phyloP scores from a whole-genome alignment of 2,113 vertebrate species.

The Xiphophorus couchianus region DNA sequence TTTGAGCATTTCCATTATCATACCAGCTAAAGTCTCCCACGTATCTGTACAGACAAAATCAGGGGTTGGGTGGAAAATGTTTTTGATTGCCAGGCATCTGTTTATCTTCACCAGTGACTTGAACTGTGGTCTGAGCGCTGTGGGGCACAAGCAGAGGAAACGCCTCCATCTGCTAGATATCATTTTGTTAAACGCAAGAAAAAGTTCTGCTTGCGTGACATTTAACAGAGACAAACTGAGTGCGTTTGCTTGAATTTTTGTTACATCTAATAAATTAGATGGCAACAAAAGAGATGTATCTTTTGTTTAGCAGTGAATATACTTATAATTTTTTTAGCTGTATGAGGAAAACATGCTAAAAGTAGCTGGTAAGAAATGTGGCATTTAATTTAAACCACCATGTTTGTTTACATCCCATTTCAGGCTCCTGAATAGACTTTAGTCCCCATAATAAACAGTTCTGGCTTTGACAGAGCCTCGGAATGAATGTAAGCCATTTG shows the following conservation, averaged over 20 bases:
- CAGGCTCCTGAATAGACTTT: background rate
- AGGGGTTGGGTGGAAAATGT: constrained; percentile 49
- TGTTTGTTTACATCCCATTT: constrained; percentile 25
- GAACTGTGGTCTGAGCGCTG: constrained; percentile 40
- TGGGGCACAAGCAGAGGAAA: constrained; percentile 11
- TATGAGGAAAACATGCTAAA: background rate
- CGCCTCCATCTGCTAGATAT: constrained; percentile 13
- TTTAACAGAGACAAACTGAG: background rate
- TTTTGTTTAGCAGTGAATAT: no score
- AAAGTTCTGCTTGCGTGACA: background rate
- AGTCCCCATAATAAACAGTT: constrained; percentile 17
- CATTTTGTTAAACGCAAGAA: constrained; percentile 12
- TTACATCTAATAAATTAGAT: background rate
- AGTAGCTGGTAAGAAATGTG: background rate
- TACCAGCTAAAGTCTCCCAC: constrained; percentile 40
- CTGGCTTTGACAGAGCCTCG: constrained; percentile 10
- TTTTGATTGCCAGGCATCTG: constrained; percentile 62
- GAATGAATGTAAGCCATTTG: constrained; percentile 6
- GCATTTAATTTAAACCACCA: constrained; percentile 4
- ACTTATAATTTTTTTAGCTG: background rate
- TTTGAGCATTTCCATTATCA: constrained; percentile 39
- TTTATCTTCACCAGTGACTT: constrained; percentile 56
- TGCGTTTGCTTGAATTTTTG: background rate
- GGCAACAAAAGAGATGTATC: background rate
- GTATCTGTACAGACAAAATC: constrained; percentile 47